Conservation (phyloP, 2,113 vertebrate species). For the Datnioides undecimradiatus region DNA sequence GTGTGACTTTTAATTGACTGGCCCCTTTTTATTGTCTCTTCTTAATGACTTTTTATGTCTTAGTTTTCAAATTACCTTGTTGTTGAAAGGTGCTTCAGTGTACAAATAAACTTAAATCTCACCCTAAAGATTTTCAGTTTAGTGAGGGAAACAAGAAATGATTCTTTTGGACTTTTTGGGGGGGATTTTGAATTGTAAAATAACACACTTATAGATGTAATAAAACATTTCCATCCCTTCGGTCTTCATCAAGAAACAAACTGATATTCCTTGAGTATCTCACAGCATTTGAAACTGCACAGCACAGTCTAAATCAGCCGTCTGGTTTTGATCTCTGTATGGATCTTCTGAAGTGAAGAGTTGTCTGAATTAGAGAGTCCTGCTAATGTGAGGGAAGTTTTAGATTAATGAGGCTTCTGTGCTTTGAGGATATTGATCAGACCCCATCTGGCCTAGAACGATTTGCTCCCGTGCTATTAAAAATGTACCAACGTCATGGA, state of each 20-base stretch:
- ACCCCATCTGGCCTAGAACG: conserved; percentile 70
- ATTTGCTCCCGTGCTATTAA: conserved; percentile 72
- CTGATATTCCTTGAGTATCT: conserved; percentile 8
- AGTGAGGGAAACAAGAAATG: not conserved
- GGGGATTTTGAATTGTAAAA: not conserved
- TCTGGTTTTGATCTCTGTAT: conserved; percentile 50
- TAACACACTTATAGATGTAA: not conserved
- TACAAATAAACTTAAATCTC: not conserved
- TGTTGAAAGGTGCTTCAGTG: not conserved
- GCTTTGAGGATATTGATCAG: conserved; percentile 80
- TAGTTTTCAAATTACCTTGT: not conserved
- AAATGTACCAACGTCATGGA: conserved; percentile 68
- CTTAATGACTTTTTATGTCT: not conserved
- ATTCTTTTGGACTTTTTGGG: not conserved
- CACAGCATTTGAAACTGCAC: conserved; percentile 7
- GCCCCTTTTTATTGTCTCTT: not conserved
- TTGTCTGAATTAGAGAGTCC: conserved; percentile 57
- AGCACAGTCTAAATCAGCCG: conserved; percentile 38
- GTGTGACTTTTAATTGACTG: not conserved
- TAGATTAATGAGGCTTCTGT: conserved; percentile 77
- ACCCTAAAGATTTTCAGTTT: not conserved
- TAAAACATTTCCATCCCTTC: not conserved
- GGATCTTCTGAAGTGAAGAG: conserved; percentile 59
- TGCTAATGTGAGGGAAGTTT: conserved; percentile 76
- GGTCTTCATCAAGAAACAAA: not conserved